Conservation (phyloP, 2,797 vertebrate species). For the Rhynchotus rufescens region DNA sequence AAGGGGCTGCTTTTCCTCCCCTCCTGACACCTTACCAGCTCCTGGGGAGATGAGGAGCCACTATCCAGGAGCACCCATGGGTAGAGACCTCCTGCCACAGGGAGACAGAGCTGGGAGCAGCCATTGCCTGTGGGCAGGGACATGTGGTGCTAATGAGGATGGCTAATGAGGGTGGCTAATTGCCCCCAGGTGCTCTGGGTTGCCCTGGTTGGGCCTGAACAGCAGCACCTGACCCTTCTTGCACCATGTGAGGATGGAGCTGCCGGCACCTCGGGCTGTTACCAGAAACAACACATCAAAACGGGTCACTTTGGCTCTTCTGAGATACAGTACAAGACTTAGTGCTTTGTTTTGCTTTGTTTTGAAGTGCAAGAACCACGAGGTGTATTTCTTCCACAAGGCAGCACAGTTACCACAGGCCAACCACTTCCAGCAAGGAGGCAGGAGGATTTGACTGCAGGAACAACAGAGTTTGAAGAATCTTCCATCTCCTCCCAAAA, state of each 20-base stretch:
- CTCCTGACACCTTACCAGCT: no score
- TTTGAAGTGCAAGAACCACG: not conserved
- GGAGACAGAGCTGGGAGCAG: no score
- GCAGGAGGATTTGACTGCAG: not conserved
- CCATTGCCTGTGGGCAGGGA: no score
- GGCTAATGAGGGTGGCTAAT: not conserved
- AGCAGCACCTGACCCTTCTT: no score
- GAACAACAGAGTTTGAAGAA: not conserved
- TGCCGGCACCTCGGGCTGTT: no score
- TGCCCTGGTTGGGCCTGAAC: no score
- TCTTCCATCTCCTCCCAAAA: not conserved
- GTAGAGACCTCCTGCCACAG: no score
- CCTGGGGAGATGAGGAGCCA: no score
- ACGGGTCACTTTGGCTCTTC: not conserved
- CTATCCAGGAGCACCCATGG: no score
- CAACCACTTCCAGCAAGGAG: not conserved
- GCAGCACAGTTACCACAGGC: no score
- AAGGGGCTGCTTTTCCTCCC: no score
- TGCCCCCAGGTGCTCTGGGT: not conserved
- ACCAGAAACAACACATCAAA: not conserved
- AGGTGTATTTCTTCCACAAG: not conserved
- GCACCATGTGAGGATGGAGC: no score
- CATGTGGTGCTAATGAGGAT: not conserved
- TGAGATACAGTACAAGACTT: accelerated
- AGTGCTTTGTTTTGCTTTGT: not conserved